Evolutionary conservation across 2,797 vertebrate species (phyloP).

Genomic region (Acipenser transmontanus): DNA sequence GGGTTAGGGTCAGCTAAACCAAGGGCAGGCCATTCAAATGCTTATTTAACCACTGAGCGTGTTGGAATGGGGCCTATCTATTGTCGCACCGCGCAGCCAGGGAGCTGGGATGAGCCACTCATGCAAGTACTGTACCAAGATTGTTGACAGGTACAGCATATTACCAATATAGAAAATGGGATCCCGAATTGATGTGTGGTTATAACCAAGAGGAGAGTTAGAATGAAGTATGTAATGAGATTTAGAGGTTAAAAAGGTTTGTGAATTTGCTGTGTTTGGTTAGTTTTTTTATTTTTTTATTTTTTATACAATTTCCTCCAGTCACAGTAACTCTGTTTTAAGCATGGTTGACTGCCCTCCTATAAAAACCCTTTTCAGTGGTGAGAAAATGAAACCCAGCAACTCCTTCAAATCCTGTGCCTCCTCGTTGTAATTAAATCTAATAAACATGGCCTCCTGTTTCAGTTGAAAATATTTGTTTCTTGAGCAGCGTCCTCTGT

Average conservation of each 20-base stretch:
- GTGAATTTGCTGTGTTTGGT: too few species aligned
- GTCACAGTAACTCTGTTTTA: neutral
- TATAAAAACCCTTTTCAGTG: neutral
- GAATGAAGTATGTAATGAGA: too few species aligned
- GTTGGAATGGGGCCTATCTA: neutral
- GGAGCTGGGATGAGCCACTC: neutral
- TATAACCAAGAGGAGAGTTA: too few species aligned
- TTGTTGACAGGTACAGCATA: too few species aligned
- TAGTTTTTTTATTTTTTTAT: too few species aligned
- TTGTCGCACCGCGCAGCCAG: neutral
- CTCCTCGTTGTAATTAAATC: conserved; percentile 1
- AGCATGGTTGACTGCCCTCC: neutral
- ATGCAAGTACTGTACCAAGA: neutral
- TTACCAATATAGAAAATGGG: too few species aligned
- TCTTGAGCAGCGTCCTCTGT: too few species aligned
- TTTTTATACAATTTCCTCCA: neutral
- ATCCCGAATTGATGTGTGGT: too few species aligned
- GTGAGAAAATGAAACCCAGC: neutral
- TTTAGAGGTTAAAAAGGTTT: too few species aligned
- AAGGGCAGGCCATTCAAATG: conserved; percentile 12
- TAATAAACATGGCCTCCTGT: conserved; percentile 1
- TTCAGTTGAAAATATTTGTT: too few species aligned
- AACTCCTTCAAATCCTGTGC: neutral
- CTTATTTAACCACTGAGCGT: neutral
- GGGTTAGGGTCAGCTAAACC: conserved; percentile 2